Base-by-base conservation (phyloP, 2,888 invertebrate species). In the Eupithecia abbreviata region DNA sequence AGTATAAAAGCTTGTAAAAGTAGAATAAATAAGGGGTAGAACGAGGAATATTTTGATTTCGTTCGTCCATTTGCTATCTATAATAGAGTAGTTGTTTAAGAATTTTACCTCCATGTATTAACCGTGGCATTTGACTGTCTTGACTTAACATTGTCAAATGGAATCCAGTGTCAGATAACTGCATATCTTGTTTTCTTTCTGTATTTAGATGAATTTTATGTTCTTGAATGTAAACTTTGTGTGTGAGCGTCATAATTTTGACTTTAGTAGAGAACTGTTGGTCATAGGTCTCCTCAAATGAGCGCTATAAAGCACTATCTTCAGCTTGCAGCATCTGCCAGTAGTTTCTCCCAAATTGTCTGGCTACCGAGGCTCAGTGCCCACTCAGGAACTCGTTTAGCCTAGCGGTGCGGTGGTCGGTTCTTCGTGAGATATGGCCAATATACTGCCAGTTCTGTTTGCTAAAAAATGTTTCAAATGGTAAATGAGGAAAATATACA, bases 1-100 rank as follows among this genome's bases (percentile, higher is more conserved):
- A 30, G 30, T 30, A 30, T 30, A 30, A 30, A 30, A 30, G 0
- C 30, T 30, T 30, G 30, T 30, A 30, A 30, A 30, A 30, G 30
- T 30, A 30, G 30, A 30, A 30, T 30, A 30, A 30, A 30, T 30
- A 30, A 65, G 12, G 47, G 12, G 7, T 45, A 30, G 47, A 47
- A 47, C 2, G 47, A 12, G 47, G 47, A 47, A 47, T 47, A 12
- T 30, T 30, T 30, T 30, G 30, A 47, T 47, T 47, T 47, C 10
- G 47, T 47, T 47, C 4, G 47, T 47, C 47, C 47, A 47, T 47
- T 13, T 13, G 49, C 49, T 49, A 4, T 76, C 41, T 75, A 10
- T 30, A 47, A 13, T 83, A 3, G 30, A 18, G 9, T 18, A 30
- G 5, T 55, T n/a, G 15, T 55, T 55, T n/a, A n/a, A 55, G 55